Conservation (phyloP, 2,797 vertebrate species). For the Myiotriccus ornatus region DNA sequence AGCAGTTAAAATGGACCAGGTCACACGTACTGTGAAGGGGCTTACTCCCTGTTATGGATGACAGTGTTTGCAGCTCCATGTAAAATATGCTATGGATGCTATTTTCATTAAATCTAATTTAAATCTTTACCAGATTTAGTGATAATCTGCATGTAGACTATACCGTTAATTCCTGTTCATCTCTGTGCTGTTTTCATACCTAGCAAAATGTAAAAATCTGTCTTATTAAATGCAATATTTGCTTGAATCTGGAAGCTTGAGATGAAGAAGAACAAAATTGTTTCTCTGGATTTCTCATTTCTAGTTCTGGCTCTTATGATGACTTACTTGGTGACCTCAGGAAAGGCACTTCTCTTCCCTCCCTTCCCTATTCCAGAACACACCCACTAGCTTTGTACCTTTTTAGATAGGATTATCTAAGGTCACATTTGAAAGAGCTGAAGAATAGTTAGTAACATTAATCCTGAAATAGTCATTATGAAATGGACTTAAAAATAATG, state of each 20-base stretch:
- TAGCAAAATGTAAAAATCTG: not conserved
- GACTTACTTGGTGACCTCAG: not conserved
- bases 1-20: not conserved
- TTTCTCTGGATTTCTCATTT: not conserved
- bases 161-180: not conserved
- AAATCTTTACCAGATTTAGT: not conserved
- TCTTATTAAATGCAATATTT: not conserved
- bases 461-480: constrained; percentile 53
- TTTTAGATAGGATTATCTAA: constrained; percentile 30
- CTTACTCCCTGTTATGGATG: not conserved
- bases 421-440: constrained; percentile 27
- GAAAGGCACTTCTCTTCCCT: not conserved
- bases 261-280: not conserved
- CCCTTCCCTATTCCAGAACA: not conserved
- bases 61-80: not conserved
- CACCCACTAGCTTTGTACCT: not conserved
- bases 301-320: not conserved
- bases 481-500: constrained; percentile 64
- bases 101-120: not conserved
- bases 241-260: not conserved
- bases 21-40: not conserved
- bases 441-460: constrained; percentile 33
- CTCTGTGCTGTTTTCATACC: not conserved
- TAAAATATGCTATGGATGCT: not conserved
- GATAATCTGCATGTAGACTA: not conserved